Conservation (phyloP, 2,797 vertebrate species). For the Brachyalestes nurse region DNA sequence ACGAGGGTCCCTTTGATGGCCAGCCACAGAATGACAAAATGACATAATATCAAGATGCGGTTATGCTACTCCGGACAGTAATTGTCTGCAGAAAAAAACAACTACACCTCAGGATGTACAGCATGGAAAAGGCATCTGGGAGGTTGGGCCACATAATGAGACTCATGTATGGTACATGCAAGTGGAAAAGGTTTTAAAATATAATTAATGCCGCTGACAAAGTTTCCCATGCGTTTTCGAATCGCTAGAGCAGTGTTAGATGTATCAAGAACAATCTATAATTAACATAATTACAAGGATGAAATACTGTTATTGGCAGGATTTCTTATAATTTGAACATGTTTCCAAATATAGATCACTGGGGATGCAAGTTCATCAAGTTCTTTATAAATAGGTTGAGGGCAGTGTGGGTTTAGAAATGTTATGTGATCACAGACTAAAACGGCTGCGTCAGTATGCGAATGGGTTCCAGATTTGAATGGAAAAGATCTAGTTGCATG, state of each 20-base stretch:
- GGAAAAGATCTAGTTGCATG: not conserved
- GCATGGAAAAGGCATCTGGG: conserved; percentile 59
- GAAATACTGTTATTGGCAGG: conserved; percentile 48
- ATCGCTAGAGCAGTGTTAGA: conserved; percentile 50
- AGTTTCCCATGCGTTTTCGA: conserved; percentile 56
- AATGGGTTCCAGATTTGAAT: conserved; percentile 7
- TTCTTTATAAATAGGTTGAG: conserved; percentile 39
- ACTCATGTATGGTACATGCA: conserved; percentile 48
- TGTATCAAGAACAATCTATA: conserved; percentile 59
- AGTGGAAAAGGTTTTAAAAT: conserved; percentile 50
- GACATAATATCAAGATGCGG: conserved; percentile 79
- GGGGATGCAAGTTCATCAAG: conserved; percentile 46
- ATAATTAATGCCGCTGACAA: conserved; percentile 58
- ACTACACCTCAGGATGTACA: conserved; percentile 18
- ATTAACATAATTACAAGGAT: conserved; percentile 63
- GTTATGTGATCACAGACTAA: not conserved
- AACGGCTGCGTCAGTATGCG: not conserved
- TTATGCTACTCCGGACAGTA: conserved; percentile 64
- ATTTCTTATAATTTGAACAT: conserved; percentile 24
- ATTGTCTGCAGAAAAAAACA: conserved; percentile 57
- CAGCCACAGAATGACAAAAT: conserved; percentile 71
- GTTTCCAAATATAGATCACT: conserved; percentile 51
- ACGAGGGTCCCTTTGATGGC: conserved; percentile 73
- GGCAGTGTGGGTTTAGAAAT: conserved; percentile 27
- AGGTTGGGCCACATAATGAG: conserved; percentile 64